Conservation (phyloP, 2,888 invertebrate species). For the Macaria notata region DNA sequence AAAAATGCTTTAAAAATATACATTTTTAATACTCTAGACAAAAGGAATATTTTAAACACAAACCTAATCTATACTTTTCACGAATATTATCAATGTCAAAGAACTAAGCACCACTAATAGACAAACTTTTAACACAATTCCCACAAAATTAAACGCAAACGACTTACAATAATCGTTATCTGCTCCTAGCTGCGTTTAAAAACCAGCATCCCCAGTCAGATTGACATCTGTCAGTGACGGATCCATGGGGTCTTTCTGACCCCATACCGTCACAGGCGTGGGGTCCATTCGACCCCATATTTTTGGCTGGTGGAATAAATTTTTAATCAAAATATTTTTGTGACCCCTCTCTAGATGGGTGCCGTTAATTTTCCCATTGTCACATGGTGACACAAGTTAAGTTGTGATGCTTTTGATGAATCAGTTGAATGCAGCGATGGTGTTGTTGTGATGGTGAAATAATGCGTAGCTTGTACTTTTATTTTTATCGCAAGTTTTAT, state of each 20-base stretch:
- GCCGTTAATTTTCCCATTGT: constrained; percentile 71
- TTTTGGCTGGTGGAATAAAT: constrained; percentile 67
- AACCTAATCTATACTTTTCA: no score
- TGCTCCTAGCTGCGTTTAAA: constrained; percentile 31
- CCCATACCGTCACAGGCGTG: constrained; percentile 22
- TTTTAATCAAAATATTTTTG: constrained; percentile 80
- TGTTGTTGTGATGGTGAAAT: constrained; percentile 3
- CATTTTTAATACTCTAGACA: no score
- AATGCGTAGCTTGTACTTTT: not conserved
- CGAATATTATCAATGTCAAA: no score
- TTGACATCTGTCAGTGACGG: constrained; percentile 74
- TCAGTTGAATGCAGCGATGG: constrained; percentile 13
- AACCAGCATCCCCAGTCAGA: constrained; percentile 54
- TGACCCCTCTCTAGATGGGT: constrained; percentile 45
- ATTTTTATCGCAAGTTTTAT: not conserved
- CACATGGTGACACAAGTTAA: constrained; percentile 64
- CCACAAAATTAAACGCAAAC: constrained; percentile 19
- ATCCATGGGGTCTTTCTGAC: constrained; percentile 29
- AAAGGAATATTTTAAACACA: no score
- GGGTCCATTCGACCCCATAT: constrained; percentile 56
- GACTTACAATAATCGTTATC: constrained; percentile 32
- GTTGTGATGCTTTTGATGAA: constrained; percentile 45
- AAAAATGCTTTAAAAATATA: no score
- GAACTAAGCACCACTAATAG: no score
- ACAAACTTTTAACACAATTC: no score